Conservation (phyloP, 2,888 invertebrate genomes). For the Boloria euphrosyne region DNA sequence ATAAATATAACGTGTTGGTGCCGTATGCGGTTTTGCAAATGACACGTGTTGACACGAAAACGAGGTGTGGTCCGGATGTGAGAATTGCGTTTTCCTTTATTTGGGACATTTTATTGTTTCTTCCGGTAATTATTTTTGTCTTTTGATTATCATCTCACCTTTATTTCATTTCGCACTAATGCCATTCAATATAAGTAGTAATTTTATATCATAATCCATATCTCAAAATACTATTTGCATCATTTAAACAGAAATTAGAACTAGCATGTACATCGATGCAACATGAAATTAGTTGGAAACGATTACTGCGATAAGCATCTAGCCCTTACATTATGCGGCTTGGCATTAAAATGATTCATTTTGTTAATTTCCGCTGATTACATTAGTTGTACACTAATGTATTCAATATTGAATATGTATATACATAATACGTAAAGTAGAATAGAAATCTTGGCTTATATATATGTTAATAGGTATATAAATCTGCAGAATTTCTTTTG, state of each 20-base stretch:
- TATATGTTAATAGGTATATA: no score
- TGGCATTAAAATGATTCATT: slow-evolving; percentile 37
- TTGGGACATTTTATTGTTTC: slow-evolving; percentile 47
- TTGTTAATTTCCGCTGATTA: slow-evolving; percentile 36
- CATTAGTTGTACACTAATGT: slow-evolving; percentile 30
- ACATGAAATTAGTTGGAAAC: slow-evolving; percentile 63
- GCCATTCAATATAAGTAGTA: not conserved
- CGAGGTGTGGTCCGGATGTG: slow-evolving; percentile 75
- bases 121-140: slow-evolving; percentile 6
- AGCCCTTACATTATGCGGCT: slow-evolving; percentile 32
- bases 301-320: slow-evolving; percentile 68
- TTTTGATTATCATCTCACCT: not conserved
- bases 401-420: slow-evolving; percentile 4
- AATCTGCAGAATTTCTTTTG: no score
- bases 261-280: slow-evolving; percentile 36
- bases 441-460: not conserved
- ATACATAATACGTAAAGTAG: not conserved
- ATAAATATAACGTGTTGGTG: slow-evolving; percentile 42
- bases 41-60: slow-evolving; percentile 55
- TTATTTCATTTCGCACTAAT: not conserved
- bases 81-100: slow-evolving; percentile 58
- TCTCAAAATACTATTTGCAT: slow-evolving; percentile 14
- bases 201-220: not conserved
- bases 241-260: slow-evolving; percentile 23
- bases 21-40: slow-evolving; percentile 58